phyloP scores from a whole-genome alignment of 2,888 invertebrate species.

The Troides helena region DNA sequence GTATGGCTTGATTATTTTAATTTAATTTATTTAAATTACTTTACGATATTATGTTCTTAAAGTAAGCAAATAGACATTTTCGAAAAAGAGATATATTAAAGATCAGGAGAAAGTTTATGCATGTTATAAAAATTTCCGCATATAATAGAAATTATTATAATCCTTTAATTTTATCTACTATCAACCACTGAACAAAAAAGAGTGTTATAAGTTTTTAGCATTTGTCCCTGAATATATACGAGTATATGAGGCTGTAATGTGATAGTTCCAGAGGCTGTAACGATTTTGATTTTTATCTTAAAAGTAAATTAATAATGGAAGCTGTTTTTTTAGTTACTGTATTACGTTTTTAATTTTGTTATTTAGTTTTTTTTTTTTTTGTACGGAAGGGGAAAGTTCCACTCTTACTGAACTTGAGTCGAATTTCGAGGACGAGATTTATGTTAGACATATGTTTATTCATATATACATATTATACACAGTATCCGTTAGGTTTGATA shows the following conservation, averaged over 20 bases:
- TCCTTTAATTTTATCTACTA: not conserved
- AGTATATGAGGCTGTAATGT: too few species aligned
- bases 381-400: too few species aligned
- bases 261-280: not conserved
- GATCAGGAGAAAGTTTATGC: not conserved
- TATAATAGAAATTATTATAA: not conserved
- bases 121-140: not conserved
- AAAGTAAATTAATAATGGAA: not conserved
- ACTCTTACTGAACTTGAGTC: too few species aligned
- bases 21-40: not conserved
- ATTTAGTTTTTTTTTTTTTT: too few species aligned
- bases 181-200: not conserved
- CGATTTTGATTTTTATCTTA: not conserved
- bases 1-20: not conserved
- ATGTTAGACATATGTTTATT: too few species aligned
- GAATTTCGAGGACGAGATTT: too few species aligned
- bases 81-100: slow-evolving; percentile 3
- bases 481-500: too few species aligned
- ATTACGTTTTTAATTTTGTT: too few species aligned
- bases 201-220: not conserved
- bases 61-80: not conserved
- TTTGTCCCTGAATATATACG: not conserved
- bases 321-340: too few species aligned
- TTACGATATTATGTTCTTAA: not conserved
- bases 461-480: too few species aligned